Base-by-base conservation (phyloP, 2,888 invertebrate species). In the Acheta domesticus region DNA sequence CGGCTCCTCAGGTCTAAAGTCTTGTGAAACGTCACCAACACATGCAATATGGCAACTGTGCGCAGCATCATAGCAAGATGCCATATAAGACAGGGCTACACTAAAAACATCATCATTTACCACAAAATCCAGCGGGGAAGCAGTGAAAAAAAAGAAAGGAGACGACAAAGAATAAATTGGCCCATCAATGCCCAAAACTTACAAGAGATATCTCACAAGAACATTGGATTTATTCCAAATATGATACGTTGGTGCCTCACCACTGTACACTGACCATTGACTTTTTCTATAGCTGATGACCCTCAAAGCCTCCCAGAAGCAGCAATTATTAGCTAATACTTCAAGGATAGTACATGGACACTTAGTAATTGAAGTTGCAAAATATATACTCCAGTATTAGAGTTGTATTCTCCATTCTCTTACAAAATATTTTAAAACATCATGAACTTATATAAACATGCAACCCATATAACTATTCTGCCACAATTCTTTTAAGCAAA, bases 91-190 rank as follows among this genome's bases (percentile, higher is more conserved):
- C 80, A 74, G 80, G 80, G 74, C 79, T 79, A 79, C 78, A 81
- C 79, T 81, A 81, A 78, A 77, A 73, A 77, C 77, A 78, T 75
- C 80, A 80, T 81, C 77, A 81, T 81, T 81, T 81, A 81, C 80
- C 80, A 81, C 79, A 81, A 81, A 78, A 76, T 81, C 80, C 80
- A 79, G 79, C 76, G 36, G 79, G 79, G 77, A 79, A 79, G 78
- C 78, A 77, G 77, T 75, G 77, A 76, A 81, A 80, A 76, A 77
- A 78, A 81, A 75, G 77, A 78, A 78, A 75, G 62, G 62, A 62
- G 62, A 62, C 62, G 16, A 80, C 78, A 80, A 77, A 79, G 78
- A 77, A 79, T 50, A 75, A 80, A 80, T 75, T 78, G 75, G 75
- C 75, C 75, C 75, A 75, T 62, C 48, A 48, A 50, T 75, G 75